Conservation (phyloP, 2,888 invertebrate genomes). For the Scrobipalpa costella region DNA sequence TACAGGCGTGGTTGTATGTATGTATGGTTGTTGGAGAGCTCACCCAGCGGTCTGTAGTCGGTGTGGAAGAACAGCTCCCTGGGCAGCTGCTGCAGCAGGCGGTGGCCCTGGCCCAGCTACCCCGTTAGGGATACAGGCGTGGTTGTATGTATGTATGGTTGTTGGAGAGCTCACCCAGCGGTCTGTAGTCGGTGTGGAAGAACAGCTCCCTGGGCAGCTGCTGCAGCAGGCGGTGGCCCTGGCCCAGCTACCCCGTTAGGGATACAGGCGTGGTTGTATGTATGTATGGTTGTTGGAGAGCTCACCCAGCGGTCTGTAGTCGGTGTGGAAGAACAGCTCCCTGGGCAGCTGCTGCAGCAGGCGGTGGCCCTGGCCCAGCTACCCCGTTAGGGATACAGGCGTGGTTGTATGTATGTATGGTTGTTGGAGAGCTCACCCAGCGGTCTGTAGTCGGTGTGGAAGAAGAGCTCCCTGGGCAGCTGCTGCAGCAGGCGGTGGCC, state of each 20-base stretch:
- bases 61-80: conserved; percentile 1
- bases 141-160: neutral
- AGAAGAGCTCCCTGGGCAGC: neutral
- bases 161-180: neutral
- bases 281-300: neutral
- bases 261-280: no score
- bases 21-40: conserved; percentile 47
- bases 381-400: no score
- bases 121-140: no score
- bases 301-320: conserved; percentile 83
- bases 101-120: no score
- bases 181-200: neutral
- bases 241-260: no score
- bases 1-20: no score
- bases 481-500: neutral
- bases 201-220: neutral
- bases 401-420: conserved; percentile 86
- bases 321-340: conserved; percentile 98
- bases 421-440: neutral
- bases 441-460: neutral
- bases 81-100: neutral
- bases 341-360: conserved; percentile 86
- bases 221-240: neutral
- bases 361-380: conserved; percentile 81
- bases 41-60: neutral